Conservation (phyloP, 2,113 vertebrate genomes). For the Bos javanicus region DNA sequence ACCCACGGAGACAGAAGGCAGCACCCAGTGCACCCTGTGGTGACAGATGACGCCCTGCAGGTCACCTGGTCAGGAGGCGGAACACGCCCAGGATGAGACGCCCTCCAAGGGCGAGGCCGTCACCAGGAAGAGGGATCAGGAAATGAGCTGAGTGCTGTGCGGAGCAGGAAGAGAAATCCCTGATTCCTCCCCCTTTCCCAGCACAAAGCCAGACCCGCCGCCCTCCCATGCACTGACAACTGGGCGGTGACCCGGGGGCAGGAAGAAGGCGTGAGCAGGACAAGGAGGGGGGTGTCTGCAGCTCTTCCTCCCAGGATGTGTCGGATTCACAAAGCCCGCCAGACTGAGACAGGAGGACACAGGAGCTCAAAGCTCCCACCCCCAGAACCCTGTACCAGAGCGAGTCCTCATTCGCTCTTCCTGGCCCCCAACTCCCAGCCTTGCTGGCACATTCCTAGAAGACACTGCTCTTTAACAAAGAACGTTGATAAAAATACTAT, state of each 20-base stretch:
- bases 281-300: neutral
- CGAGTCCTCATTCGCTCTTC: rapidly evolving
- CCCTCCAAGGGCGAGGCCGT: neutral
- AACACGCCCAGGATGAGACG: neutral
- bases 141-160: neutral
- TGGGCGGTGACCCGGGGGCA: neutral
- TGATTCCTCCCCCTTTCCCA: neutral
- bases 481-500: neutral
- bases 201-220: neutral
- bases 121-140: neutral
- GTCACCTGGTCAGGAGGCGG: neutral
- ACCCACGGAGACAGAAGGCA: neutral
- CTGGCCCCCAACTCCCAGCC: neutral
- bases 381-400: neutral
- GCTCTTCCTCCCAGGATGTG: neutral
- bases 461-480: neutral
- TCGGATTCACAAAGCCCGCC: rapidly evolving
- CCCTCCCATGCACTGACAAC: rapidly evolving
- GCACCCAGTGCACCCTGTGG: rapidly evolving
- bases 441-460: neutral
- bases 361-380: neutral
- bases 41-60: too few species aligned
- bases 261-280: neutral
- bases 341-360: too few species aligned
- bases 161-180: rapidly evolving